Base-by-base conservation (phyloP, 2,797 vertebrate genomes). In the Kryptolebias ocellatus region DNA sequence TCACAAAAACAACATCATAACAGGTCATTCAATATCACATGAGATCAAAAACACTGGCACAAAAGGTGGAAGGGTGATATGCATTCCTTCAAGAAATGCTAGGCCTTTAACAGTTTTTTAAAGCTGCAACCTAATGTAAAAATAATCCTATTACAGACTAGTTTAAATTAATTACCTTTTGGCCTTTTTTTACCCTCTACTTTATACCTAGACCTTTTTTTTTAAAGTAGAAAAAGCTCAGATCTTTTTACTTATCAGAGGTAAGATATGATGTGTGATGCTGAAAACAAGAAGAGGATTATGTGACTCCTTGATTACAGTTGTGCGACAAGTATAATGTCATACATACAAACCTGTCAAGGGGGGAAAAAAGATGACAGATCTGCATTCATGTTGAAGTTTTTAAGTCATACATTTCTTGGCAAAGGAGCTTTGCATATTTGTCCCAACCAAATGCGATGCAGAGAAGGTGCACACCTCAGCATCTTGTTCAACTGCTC, bases 401-500 rank as follows among this genome's bases (percentile, higher is more conserved):
- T 17, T n/a, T 61, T 42, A 28, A 39, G 44, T 61, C 52, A 50
- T 3, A 67, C 58, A 80, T 62, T 72, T 73, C 70, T 39, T n/a
- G 60, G 55, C 68, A 44, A 67, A 64, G 44, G 52, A 77, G 76
- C 75, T 70, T 76, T 65, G 79, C 17, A 10, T 55, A 69, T 64
- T 59, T 56, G 72, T 60, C 56, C 67, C 46, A 69, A 88, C 74
- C 68, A 75, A 87, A 88, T 75, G 80, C 76, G 78, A 86, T 76
- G 82, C 72, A 71, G 34, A 67, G 73, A 83, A 86, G 78, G 54
- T 27, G 84, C 84, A 76, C 10, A 79, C 42, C 75, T 88, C 89
- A 87, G 90, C 90, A 92, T 78, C 80, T 67, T 53, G 52, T 52
- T 65, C 66, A 78, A 80, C 76, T 78, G 87, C 85, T 90, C 71